These are phyloP conservation scores for Cheirogaleus medius DNA, from an alignment of 2,113 vertebrate genomes.

Conservation along the genomic window DNA sequence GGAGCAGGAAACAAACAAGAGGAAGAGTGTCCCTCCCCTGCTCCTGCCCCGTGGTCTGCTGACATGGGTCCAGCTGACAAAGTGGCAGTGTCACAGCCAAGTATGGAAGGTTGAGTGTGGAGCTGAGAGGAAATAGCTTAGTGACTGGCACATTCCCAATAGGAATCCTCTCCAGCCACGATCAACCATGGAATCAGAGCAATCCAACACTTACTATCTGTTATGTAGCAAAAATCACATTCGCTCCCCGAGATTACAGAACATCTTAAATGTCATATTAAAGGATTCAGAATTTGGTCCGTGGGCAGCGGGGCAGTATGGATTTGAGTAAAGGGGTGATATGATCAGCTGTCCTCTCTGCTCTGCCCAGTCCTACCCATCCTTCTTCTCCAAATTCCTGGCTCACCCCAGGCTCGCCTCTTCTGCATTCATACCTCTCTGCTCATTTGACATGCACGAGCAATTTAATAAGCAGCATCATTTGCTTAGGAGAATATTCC, in stretches of 20 bases:
- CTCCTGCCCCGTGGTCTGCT: not conserved
- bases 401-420: not conserved
- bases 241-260: not conserved
- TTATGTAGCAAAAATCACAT: not conserved
- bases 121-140: not conserved
- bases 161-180: not conserved
- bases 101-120: not conserved
- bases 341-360: not conserved
- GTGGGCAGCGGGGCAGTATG: not conserved
- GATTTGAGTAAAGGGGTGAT: not conserved
- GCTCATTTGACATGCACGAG: not conserved
- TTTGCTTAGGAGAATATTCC: not conserved
- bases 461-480: not conserved
- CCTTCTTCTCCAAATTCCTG: not conserved
- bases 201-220: not conserved
- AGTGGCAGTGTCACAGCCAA: not conserved
- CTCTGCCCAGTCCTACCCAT: not conserved
- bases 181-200: not conserved
- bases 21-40: not conserved
- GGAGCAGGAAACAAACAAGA: not conserved
- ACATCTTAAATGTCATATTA: not conserved
- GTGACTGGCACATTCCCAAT: not conserved
- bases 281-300: not conserved
- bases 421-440: not conserved
- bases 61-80: not conserved